phyloP scores from a whole-genome alignment of 2,113 vertebrate species.

The Boulengeromyrus knoepffleri region DNA sequence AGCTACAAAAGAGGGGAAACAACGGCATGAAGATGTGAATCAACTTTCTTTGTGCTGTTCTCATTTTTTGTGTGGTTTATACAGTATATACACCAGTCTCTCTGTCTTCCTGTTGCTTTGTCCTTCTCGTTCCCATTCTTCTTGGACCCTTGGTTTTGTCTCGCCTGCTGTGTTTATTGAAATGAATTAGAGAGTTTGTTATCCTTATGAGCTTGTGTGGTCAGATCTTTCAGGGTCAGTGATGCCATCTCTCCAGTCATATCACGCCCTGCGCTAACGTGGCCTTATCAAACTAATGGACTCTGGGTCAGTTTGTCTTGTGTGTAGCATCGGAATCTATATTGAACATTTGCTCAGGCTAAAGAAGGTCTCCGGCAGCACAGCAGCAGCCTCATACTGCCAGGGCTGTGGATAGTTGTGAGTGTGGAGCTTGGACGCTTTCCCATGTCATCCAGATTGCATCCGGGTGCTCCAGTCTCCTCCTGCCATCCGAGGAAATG shows the following conservation, averaged over 20 bases:
- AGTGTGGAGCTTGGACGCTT: not conserved
- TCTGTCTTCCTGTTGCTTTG: not conserved
- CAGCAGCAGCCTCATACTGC: not conserved
- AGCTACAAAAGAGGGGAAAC: not conserved
- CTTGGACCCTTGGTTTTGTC: not conserved
- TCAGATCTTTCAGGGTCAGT: not conserved
- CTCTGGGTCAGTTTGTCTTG: not conserved
- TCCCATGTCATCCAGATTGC: not conserved
- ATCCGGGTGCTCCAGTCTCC: not conserved
- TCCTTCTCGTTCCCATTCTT: not conserved
- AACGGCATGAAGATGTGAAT: not conserved
- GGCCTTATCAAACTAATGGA: slow-evolving; percentile 19
- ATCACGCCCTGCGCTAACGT: slow-evolving; percentile 21
- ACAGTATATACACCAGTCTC: not conserved
- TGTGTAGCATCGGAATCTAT: not conserved
- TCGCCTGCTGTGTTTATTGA: not conserved
- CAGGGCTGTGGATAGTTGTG: not conserved
- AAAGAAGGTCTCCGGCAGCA: not conserved
- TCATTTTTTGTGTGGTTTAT: not conserved
- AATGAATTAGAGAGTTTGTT: not conserved
- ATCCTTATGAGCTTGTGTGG: not conserved
- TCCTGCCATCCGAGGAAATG: not conserved
- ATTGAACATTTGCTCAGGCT: not conserved
- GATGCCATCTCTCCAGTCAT: slow-evolving; percentile 23
- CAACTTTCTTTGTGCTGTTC: not conserved